Evolutionary conservation across 2,888 invertebrate species (phyloP), one percentile per base, ranked within the genome.

Genomic region (Gari tellinella): DNA sequence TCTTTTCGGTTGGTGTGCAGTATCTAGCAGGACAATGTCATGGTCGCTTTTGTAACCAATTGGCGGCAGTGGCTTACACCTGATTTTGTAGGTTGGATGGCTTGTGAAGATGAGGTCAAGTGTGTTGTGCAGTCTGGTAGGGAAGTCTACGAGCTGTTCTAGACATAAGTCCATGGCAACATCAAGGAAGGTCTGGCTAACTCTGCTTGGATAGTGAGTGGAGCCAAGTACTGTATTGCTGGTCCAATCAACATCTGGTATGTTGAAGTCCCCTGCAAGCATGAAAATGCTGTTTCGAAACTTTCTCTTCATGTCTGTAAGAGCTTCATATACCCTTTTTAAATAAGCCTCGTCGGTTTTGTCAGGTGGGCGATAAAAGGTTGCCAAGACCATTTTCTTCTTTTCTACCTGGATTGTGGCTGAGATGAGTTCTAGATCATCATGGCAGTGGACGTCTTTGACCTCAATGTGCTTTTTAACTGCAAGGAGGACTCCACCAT

Each of bases 401-500:
- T 57, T 43, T 1, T 23, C n/a, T 14, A 31, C 10, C 25, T 53
- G 48, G 38, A 70, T 23, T 10, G 69, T 40, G 10, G 45, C 69
- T 46, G 37, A 48, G 8, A 70, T 46, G 7, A 70, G 37, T 52
- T 70, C 69, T 0, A 58, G 15, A 12, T 51, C 15, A 15, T 57
- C 51, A 51, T 58, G 63, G 17, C 17, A 15, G 15, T 17, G 38
- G 23, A 70, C 37, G 25, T 70, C 45, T 31, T 21, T 21, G 23
- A 57, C 15, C 19, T 58, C 5, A 14, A 70, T 38, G 19, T 70
- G 17, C 15, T 37, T 37, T 40, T 58, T 70, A 10, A 40, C 63
- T 14, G 58, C 58, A 41, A 70, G 21, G 3, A 70, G 31, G n/a
- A 70, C 64, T 17, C 70, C 64, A 14, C 64, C 70, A 46, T 70